These are phyloP conservation scores for Chelon auratus DNA, from an alignment of 2,797 vertebrate genomes.

Conservation along the genomic window DNA sequence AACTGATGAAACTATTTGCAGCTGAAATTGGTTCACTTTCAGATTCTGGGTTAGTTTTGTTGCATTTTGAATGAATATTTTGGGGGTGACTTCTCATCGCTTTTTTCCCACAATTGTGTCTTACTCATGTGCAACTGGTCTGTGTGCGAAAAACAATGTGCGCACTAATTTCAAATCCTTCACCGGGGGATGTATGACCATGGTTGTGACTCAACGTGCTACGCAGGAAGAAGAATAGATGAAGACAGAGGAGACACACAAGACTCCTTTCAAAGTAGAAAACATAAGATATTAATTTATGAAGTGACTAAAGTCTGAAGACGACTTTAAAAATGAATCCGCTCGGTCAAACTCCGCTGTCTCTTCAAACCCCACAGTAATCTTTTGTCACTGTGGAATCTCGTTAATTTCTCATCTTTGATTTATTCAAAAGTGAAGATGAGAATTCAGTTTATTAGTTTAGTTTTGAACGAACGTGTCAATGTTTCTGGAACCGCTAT, in stretches of 20 bases:
- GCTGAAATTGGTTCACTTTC: background rate
- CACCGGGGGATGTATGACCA: too few species aligned
- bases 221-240: background rate
- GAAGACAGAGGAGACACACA: background rate
- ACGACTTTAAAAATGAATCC: background rate
- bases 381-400: background rate
- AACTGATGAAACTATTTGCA: constrained; percentile 1
- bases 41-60: background rate
- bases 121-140: background rate
- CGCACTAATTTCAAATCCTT: too few species aligned
- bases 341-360: background rate
- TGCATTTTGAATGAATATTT: background rate
- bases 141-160: too few species aligned
- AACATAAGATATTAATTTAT: constrained; percentile 6
- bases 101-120: background rate
- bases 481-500: background rate
- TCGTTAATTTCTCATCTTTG: constrained; percentile 11
- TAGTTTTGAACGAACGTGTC: constrained; percentile 3
- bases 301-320: constrained; percentile 1
- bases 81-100: background rate
- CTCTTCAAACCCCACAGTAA: background rate
- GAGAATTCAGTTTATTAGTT: background rate
- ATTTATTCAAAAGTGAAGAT: background rate
- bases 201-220: background rate
- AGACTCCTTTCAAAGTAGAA: background rate